Evolutionary conservation across 1,140 invertebrate species (phyloP).

Genomic region (Gryon sp.): DNA sequence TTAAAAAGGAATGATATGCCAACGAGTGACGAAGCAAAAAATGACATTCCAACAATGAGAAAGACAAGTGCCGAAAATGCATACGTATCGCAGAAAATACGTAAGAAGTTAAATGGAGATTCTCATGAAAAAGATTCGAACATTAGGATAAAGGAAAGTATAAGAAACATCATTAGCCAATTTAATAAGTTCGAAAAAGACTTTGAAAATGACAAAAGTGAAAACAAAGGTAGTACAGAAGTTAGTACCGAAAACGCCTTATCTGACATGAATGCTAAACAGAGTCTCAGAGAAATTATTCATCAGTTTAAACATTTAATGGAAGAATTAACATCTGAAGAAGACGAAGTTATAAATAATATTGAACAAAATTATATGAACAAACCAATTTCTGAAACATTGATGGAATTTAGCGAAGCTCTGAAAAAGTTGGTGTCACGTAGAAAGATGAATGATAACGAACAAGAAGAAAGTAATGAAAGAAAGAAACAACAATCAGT

Average conservation of each 20-base stretch:
- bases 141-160: slow-evolving; percentile 71
- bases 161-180: slow-evolving; percentile 76
- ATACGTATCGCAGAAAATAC: slow-evolving; percentile 47
- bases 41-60: slow-evolving; percentile 47
- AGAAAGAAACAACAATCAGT: slow-evolving; percentile 33
- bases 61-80: slow-evolving; percentile 34
- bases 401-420: slow-evolving; percentile 74
- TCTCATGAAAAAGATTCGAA: slow-evolving; percentile 41
- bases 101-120: slow-evolving; percentile 35
- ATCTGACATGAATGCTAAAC: slow-evolving; percentile 64
- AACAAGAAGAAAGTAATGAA: slow-evolving; percentile 3
- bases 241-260: background rate
- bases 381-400: slow-evolving; percentile 72
- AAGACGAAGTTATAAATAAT: slow-evolving; percentile 71
- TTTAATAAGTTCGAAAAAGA: slow-evolving; percentile 77
- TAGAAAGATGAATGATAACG: slow-evolving; percentile 60
- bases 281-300: slow-evolving; percentile 75
- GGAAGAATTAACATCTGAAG: slow-evolving; percentile 71
- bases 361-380: slow-evolving; percentile 72
- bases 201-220: slow-evolving; percentile 67
- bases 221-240: slow-evolving; percentile 24
- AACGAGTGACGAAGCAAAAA: slow-evolving; percentile 34
- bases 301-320: slow-evolving; percentile 73
- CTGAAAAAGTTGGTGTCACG: slow-evolving; percentile 72
- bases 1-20: slow-evolving; percentile 52